phyloP scores from a whole-genome alignment of 2,888 invertebrate genomes.

The Patella depressa region DNA sequence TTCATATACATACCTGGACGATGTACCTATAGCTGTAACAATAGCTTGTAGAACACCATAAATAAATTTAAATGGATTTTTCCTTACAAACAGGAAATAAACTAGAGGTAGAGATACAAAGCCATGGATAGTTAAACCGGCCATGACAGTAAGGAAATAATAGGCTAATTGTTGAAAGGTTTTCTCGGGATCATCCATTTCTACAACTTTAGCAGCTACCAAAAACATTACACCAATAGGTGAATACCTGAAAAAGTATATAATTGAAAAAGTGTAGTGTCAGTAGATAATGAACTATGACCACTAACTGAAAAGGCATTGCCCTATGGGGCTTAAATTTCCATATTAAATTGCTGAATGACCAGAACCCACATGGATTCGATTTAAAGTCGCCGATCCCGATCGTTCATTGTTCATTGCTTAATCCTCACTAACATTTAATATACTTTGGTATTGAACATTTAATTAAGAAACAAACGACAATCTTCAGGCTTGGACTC shows the following conservation, averaged over 20 bases:
- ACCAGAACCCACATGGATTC: too few species aligned
- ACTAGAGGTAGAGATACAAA: constrained; percentile 86
- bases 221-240: constrained; percentile 65
- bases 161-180: constrained; percentile 73
- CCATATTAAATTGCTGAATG: not conserved
- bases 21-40: constrained; percentile 90
- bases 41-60: constrained; percentile 85
- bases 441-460: too few species aligned
- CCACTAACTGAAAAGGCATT: too few species aligned
- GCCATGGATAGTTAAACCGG: constrained; percentile 88
- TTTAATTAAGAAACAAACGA: too few species aligned
- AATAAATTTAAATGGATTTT: constrained; percentile 90
- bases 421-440: too few species aligned
- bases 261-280: too few species aligned
- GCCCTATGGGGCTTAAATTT: not conserved
- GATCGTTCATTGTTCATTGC: too few species aligned
- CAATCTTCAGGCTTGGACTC: too few species aligned
- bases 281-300: too few species aligned
- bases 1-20: constrained; percentile 80
- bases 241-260: constrained; percentile 58
- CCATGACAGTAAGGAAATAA: constrained; percentile 83
- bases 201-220: constrained; percentile 84
- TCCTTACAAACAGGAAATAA: constrained; percentile 83
- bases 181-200: constrained; percentile 78
- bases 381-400: too few species aligned